phyloP scores from a whole-genome alignment of 2,113 vertebrate species.

The Spea multiplicata region DNA sequence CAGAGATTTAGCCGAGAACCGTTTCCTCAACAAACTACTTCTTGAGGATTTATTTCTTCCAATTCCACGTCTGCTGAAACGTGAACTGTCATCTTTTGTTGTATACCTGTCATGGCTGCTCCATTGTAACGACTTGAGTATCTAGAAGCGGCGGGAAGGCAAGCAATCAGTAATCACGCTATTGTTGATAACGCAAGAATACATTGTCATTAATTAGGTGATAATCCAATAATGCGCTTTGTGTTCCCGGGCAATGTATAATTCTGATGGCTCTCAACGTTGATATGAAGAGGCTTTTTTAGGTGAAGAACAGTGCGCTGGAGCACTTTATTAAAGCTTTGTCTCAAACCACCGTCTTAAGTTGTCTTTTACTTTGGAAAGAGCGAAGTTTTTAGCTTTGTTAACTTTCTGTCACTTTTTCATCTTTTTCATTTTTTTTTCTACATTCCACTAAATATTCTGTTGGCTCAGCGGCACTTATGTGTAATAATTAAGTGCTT shows the following conservation, averaged over 20 bases:
- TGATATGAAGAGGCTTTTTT: conserved; percentile 14
- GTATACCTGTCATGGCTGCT: conserved; percentile 29
- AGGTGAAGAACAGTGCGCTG: background rate
- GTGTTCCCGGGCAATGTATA: conserved; percentile 14
- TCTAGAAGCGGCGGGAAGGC: conserved; percentile 23
- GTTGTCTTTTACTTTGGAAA: background rate
- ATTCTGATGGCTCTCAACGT: background rate
- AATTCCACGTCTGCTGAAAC: background rate
- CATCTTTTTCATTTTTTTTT: background rate
- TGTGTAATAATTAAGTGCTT: conserved; percentile 44
- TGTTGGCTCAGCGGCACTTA: conserved; percentile 31
- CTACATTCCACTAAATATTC: conserved; percentile 4
- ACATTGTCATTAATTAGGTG: conserved; percentile 50
- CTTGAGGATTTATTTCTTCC: background rate
- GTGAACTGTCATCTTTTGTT: conserved; percentile 24
- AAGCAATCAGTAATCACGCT: conserved; percentile 38
- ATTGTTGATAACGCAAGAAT: conserved; percentile 50
- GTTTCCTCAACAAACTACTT: background rate
- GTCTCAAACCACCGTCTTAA: background rate
- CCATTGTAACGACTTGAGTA: conserved; percentile 44
- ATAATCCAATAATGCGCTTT: conserved; percentile 48
- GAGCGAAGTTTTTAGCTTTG: background rate
- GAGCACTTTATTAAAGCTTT: background rate
- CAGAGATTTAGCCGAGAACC: background rate
- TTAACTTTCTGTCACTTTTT: background rate